Evolutionary conservation across 2,113 vertebrate species (phyloP).

Genomic region (Toxotes jaculatrix): DNA sequence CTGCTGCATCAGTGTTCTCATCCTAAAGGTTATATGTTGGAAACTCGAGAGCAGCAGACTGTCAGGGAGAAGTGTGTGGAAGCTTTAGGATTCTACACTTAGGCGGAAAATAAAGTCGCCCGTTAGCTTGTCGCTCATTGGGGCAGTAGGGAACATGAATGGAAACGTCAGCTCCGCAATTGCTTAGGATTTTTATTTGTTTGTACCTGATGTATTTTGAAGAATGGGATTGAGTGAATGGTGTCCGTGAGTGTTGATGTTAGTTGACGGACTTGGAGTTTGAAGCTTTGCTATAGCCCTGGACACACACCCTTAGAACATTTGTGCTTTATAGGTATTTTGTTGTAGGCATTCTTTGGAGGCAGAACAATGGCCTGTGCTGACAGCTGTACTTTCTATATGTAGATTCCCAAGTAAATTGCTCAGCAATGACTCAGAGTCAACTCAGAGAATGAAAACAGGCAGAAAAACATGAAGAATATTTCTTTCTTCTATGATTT

Average conservation of each 20-base stretch:
- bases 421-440: slow-evolving; percentile 1
- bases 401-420: background rate
- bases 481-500: background rate
- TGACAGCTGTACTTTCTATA: slow-evolving; percentile 28
- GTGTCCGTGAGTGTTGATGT: background rate
- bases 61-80: too few species aligned
- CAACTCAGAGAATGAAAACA: slow-evolving; percentile 1
- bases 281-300: background rate
- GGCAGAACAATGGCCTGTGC: background rate
- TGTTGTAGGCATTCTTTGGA: background rate
- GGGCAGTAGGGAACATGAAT: too few species aligned
- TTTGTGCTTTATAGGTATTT: background rate
- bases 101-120: too few species aligned
- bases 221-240: background rate
- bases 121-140: too few species aligned
- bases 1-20: too few species aligned
- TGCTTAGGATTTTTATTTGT: too few species aligned
- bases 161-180: too few species aligned
- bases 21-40: too few species aligned
- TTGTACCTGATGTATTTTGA: too few species aligned
- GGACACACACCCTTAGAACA: background rate
- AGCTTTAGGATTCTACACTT: too few species aligned
- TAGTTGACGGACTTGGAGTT: background rate
- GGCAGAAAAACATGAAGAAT: background rate
- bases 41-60: too few species aligned